A percentile compares a stretch with the other conserved stretches of the same genome.
These are phyloP conservation scores for Ondatra zibethicus DNA, from an alignment of 2,113 vertebrate genomes.

Conservation along the genomic window DNA sequence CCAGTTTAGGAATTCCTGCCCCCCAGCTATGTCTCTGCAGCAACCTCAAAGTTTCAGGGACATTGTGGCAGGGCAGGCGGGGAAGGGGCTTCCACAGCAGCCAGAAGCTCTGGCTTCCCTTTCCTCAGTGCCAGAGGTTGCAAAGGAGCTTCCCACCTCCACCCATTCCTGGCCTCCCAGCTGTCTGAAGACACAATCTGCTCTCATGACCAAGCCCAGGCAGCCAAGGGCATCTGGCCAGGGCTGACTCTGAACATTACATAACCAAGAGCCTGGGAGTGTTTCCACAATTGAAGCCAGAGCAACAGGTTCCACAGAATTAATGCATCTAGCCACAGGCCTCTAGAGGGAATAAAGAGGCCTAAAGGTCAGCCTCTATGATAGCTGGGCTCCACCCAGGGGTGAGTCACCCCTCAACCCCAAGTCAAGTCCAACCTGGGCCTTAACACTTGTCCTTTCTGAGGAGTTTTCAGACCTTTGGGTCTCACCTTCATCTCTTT, in stretches of 20 bases:
- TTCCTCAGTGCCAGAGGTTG: slow-evolving; percentile 79
- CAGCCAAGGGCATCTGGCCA: slow-evolving; percentile 86
- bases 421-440: not conserved
- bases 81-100: slow-evolving; percentile 69
- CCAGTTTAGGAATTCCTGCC: slow-evolving; percentile 74
- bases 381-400: not conserved
- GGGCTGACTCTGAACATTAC: slow-evolving; percentile 85
- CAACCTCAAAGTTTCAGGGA: slow-evolving; percentile 74
- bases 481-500: not conserved
- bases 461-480: not conserved
- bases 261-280: slow-evolving; percentile 83
- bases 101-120: slow-evolving; percentile 75
- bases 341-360: not conserved
- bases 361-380: not conserved
- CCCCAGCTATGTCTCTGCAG: slow-evolving; percentile 13
- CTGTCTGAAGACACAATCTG: slow-evolving; percentile 83
- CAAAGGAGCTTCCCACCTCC: slow-evolving; percentile 52
- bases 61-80: slow-evolving; percentile 76
- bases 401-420: not conserved
- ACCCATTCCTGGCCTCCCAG: slow-evolving; percentile 45
- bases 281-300: slow-evolving; percentile 71
- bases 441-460: not conserved
- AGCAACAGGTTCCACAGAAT: slow-evolving; percentile 80
- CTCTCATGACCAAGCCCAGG: slow-evolving; percentile 84
- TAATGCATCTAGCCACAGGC: slow-evolving; percentile 42